Conservation (phyloP, 2,113 vertebrate species). For the Talpa occidentalis region DNA sequence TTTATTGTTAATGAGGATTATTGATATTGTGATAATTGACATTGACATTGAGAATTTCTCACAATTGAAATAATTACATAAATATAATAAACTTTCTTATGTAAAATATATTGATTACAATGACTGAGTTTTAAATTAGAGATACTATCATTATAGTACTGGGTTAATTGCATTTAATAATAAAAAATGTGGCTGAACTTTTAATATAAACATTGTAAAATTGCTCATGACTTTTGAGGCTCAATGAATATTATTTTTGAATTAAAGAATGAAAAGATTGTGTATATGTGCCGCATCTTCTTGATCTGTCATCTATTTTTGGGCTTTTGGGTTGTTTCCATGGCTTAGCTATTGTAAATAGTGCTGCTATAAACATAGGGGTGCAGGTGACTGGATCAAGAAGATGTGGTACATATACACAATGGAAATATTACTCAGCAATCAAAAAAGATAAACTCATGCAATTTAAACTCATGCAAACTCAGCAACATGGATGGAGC, state of each 20-base stretch:
- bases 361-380: too few relatives aligned
- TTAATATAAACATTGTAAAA: constrained; percentile 27
- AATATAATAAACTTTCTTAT: neutral
- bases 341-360: too few relatives aligned
- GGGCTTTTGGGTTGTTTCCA: too few relatives aligned
- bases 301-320: too few relatives aligned
- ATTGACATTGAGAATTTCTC: neutral
- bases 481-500: too few relatives aligned
- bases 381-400: too few relatives aligned
- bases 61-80: neutral
- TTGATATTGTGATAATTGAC: neutral
- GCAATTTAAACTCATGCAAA: too few relatives aligned
- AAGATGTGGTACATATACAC: too few relatives aligned
- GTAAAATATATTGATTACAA: neutral
- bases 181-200: constrained; percentile 6
- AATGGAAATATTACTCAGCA: too few relatives aligned
- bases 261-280: constrained; percentile 47
- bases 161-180: neutral
- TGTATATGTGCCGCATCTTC: too few relatives aligned
- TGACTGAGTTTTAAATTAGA: neutral
- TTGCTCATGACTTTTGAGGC: constrained; percentile 2
- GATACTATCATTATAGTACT: neutral
- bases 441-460: too few relatives aligned
- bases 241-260: constrained; percentile 53
- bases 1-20: constrained; percentile 36